Percentiles rank a stretch among this genome's conserved stretches.
These are phyloP conservation scores for Zaprionus vittiger DNA, from an alignment of 1,140 invertebrate species.

Conservation along the genomic window DNA sequence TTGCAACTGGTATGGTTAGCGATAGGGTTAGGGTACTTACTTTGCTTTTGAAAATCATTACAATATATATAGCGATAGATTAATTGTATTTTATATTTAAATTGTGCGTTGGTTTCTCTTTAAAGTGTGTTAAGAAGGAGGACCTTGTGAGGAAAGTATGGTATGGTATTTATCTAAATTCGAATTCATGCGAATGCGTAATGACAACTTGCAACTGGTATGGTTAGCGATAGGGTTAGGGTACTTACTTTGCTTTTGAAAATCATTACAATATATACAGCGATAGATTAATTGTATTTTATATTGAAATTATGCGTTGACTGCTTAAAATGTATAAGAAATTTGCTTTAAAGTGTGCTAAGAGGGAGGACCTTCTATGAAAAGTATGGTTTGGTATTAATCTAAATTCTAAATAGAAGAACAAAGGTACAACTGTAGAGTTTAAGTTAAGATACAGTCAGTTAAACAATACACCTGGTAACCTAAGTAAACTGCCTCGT, in stretches of 20 bases:
- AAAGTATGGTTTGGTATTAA: too few relatives aligned
- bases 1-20: not conserved
- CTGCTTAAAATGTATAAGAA: not conserved
- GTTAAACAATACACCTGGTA: too few relatives aligned
- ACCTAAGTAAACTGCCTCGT: too few relatives aligned
- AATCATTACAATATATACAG: not conserved
- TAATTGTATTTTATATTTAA: not conserved
- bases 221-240: not conserved
- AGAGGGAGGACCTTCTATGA: too few relatives aligned
- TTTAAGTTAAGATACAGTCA: too few relatives aligned
- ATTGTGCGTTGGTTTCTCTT: not conserved
- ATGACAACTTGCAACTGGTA: not conserved
- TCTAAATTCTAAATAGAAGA: too few relatives aligned
- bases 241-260: not conserved
- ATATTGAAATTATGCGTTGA: not conserved
- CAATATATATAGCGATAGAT: not conserved
- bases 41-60: not conserved
- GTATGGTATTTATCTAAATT: too few relatives aligned
- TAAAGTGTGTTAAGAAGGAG: too few relatives aligned
- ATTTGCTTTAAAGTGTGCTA: too few relatives aligned
- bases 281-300: not conserved
- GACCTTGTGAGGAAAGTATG: too few relatives aligned
- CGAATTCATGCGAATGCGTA: conserved; percentile 8
- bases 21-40: conserved; percentile 1
- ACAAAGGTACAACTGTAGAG: too few relatives aligned